phyloP scores from a whole-genome alignment of 2,113 vertebrate genomes.

The Gymnogyps californianus region DNA sequence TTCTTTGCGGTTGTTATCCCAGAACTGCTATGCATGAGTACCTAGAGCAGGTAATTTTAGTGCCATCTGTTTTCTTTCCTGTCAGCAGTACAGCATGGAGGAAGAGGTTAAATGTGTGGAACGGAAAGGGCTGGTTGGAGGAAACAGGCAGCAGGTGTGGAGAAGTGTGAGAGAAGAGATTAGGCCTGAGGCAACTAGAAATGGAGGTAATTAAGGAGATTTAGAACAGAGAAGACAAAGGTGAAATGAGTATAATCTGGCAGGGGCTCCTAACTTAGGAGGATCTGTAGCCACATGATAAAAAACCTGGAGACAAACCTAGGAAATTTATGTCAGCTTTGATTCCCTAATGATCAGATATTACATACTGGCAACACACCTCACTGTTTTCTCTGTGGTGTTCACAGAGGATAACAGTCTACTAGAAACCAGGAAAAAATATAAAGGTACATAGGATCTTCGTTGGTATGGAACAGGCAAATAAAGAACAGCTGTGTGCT shows the following conservation, averaged over 20 bases:
- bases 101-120: neutral
- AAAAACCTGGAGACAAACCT: neutral
- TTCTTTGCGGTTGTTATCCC: neutral
- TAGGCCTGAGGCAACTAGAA: neutral
- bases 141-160: neutral
- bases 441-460: neutral
- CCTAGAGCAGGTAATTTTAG: neutral
- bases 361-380: neutral
- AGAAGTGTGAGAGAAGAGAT: neutral
- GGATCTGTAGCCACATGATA: accelerated
- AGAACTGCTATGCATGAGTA: neutral
- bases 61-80: neutral
- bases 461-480: neutral
- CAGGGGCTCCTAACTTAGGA: neutral
- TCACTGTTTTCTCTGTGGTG: neutral
- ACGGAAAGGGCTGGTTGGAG: accelerated
- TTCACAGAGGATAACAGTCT: neutral
- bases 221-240: neutral
- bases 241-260: neutral
- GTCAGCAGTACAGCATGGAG: neutral
- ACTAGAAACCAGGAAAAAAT: neutral
- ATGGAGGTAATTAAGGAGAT: neutral
- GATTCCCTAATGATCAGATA: neutral
- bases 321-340: neutral
- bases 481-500: neutral